Percentiles rank a stretch among this genome's conserved stretches.
phyloP scores from a whole-genome alignment of 2,888 invertebrate genomes.

The Apodemia mormo region DNA sequence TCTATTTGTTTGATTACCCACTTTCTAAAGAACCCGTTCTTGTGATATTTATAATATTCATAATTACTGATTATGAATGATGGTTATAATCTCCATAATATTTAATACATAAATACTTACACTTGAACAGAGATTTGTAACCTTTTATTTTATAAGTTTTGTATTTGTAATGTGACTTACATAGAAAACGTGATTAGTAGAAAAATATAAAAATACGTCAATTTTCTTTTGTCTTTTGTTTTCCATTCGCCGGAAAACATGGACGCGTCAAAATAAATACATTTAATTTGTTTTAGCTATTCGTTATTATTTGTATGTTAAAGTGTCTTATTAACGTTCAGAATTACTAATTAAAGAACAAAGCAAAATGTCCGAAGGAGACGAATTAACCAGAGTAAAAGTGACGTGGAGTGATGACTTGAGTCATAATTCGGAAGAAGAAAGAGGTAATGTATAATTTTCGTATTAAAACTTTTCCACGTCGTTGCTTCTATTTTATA shows the following conservation, averaged over 20 bases:
- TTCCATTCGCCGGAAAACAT: constrained; percentile 40
- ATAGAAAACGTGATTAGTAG: neutral
- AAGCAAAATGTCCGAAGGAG: constrained; percentile 15
- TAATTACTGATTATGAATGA: too few relatives aligned
- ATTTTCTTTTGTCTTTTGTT: constrained; percentile 36
- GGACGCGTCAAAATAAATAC: neutral
- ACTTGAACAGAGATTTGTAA: too few relatives aligned
- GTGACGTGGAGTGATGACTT: constrained; percentile 76
- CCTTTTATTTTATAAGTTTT: too few relatives aligned
- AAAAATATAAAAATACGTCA: constrained; percentile 12
- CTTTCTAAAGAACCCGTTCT: too few relatives aligned
- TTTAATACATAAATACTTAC: too few relatives aligned
- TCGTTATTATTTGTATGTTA: constrained; percentile 18
- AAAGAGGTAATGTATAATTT: constrained; percentile 52
- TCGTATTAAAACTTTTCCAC: too few relatives aligned
- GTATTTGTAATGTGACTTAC: too few relatives aligned
- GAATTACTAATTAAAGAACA: neutral
- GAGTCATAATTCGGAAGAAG: constrained; percentile 75
- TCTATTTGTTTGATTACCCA: too few relatives aligned
- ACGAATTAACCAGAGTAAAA: constrained; percentile 45
- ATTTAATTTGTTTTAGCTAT: neutral
- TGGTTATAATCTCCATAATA: too few relatives aligned
- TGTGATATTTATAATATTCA: too few relatives aligned
- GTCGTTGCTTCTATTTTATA: too few relatives aligned
- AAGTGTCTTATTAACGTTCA: neutral